phyloP scores from a whole-genome alignment of 2,797 vertebrate species.

The Amblyopsis hoosieri region DNA sequence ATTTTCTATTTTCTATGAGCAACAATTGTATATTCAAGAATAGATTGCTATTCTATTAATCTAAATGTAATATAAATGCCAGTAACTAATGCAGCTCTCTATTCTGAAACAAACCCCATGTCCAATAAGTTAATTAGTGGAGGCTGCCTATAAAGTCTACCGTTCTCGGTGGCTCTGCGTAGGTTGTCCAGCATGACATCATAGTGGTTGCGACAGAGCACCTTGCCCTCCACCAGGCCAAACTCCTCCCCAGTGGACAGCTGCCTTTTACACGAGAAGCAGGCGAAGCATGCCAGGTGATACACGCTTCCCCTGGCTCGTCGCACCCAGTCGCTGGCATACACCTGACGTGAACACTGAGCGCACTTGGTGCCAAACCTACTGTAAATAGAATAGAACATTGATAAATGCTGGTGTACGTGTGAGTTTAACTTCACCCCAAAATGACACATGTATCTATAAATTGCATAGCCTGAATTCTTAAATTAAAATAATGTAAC shows the following conservation, averaged over 20 bases:
- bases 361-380: constrained; percentile 98
- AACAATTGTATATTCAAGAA: too few relatives aligned
- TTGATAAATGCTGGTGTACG: constrained; percentile 21
- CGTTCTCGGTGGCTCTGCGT: constrained; percentile 93
- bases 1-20: too few relatives aligned
- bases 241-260: constrained; percentile 97
- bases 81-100: too few relatives aligned
- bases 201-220: constrained; percentile 97
- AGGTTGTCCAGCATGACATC: constrained; percentile 99
- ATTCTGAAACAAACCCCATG: too few relatives aligned
- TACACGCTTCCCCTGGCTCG: constrained; percentile 95
- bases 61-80: too few relatives aligned
- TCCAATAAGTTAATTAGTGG: neutral
- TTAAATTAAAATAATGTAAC: too few relatives aligned
- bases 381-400: constrained; percentile 73
- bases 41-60: too few relatives aligned
- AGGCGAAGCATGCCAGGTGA: constrained; percentile 96
- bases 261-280: constrained; percentile 97
- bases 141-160: constrained; percentile 62
- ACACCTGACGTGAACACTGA: constrained; percentile 94
- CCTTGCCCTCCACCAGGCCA: constrained; percentile 94
- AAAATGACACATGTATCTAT: too few relatives aligned
- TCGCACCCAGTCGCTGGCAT: constrained; percentile 97
- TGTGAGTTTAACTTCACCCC: too few relatives aligned
- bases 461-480: too few relatives aligned